Evolutionary conservation across 2,797 vertebrate genomes (phyloP), one percentile per base, ranked within the genome.

Genomic region (Xenops minutus): DNA sequence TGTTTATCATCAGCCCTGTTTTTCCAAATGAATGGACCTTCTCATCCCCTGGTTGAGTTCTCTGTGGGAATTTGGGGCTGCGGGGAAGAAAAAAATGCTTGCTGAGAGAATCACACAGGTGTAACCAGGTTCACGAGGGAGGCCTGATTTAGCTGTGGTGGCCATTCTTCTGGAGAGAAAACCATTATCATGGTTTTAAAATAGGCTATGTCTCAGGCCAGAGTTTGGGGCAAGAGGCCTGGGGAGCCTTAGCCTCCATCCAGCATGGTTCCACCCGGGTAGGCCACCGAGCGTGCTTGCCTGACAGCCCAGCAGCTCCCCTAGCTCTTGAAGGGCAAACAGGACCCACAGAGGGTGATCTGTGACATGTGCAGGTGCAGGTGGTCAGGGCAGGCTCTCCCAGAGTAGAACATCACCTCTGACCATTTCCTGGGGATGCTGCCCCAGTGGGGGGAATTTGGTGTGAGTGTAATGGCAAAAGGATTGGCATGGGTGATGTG

Each of bases 361-460:
- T 77, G 56, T 24, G n/a, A 17, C 10, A 29, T 13, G 15, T 12
- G 26, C 39, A 37, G 48, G 39, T 66, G 21, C 41, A 23, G 1
- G 3, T 39, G 46, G 27, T 19, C 41, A 68, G 36, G 27, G 14
- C 27, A 48, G 49, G 22, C 34, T 82, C n/a, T 39, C 15, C 48
- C 7, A 8, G 14, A 67, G 66, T n/a, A 55, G 48, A 23, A 8
- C 29, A 21, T 39, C 18, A 10, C 32, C 29, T 75, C 54, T 62
- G n/a, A 37, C n/a, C 2, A 1, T 22, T 51, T 32, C 18, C 22
- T 14, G 14, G 19, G 48, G 26, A 66, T 1, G 5, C 26, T 83
- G 34, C 34, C 24, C 19, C 32, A 12, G 27, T 15, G 0, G 2
- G 12, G 5, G 26, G 26, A 73, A 37, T 23, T 54, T 0, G 0